A percentile compares a stretch with the other conserved stretches of the same genome.
Conservation (phyloP, 2,113 vertebrate genomes). For the Anas platyrhynchos region DNA sequence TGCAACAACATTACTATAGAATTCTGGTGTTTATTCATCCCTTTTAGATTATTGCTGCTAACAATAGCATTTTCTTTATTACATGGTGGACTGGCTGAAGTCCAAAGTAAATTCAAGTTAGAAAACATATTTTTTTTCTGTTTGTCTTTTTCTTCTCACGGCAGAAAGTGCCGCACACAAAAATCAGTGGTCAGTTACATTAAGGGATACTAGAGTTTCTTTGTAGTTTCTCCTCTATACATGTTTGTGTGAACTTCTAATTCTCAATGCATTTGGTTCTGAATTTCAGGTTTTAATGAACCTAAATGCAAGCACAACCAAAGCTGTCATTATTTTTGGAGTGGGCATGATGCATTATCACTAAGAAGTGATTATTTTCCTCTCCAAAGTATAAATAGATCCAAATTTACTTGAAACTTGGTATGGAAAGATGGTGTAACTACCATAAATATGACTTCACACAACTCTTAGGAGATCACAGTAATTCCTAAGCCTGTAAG, state of each 20-base stretch:
- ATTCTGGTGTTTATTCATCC: not conserved
- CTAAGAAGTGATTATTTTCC: not conserved
- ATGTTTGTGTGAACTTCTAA: not conserved
- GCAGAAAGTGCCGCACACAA: not conserved
- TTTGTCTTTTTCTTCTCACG: not conserved
- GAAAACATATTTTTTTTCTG: not conserved
- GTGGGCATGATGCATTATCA: not conserved
- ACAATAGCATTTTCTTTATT: conserved; percentile 7
- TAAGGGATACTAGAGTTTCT: not conserved
- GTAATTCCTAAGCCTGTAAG: not conserved
- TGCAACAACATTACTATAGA: not conserved
- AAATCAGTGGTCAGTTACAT: not conserved
- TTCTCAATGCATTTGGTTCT: not conserved
- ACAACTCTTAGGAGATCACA: not conserved
- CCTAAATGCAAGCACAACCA: not conserved
- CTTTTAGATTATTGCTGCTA: conserved; percentile 14
- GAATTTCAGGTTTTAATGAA: not conserved
- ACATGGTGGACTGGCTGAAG: not conserved
- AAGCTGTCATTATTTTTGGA: not conserved
- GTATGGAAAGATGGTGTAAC: not conserved
- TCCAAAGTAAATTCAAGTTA: not conserved
- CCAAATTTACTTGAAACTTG: conserved; percentile 10
- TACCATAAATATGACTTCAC: not conserved
- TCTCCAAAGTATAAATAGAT: conserved; percentile 5
- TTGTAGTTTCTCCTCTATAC: not conserved